A percentile compares a stretch with the other conserved stretches of the same genome.
These are phyloP conservation scores for Crotalus horridus DNA, from an alignment of 2,113 vertebrate genomes.

Conservation along the genomic window DNA sequence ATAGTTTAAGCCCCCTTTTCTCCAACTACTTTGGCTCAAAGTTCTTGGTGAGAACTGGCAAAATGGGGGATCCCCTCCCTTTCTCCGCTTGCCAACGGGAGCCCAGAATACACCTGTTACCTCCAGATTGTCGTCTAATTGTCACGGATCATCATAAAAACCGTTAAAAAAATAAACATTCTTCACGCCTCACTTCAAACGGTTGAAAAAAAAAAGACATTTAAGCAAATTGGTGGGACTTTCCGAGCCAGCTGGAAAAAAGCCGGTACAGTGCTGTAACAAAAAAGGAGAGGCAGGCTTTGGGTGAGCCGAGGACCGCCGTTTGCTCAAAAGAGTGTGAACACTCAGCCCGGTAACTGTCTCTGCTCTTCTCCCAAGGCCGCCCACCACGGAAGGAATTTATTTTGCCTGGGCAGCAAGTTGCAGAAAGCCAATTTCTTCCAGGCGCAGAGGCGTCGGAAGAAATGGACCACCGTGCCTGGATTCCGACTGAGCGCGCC, in stretches of 20 bases:
- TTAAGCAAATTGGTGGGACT: conserved; percentile 73
- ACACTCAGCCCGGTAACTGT: background rate
- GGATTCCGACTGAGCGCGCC: background rate
- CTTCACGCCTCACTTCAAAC: conserved; percentile 84
- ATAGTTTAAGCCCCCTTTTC: background rate
- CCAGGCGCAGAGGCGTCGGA: background rate
- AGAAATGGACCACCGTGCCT: background rate
- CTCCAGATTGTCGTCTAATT: conserved; percentile 69
- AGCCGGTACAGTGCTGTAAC: conserved; percentile 60
- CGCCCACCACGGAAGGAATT: background rate
- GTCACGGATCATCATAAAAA: conserved; percentile 78
- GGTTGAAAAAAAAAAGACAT: conserved; percentile 70
- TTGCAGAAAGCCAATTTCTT: background rate
- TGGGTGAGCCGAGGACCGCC: background rate
- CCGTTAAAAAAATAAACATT: conserved; percentile 76
- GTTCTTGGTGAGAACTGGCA: background rate
- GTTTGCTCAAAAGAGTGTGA: background rate
- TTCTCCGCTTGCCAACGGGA: background rate
- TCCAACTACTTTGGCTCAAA: background rate
- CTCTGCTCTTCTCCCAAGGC: background rate
- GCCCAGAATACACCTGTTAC: conserved; percentile 7
- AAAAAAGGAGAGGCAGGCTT: conserved; percentile 41
- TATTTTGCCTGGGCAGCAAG: background rate
- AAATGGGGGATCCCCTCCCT: fast-evolving
- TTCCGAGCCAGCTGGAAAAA: conserved; percentile 77